phyloP scores from a whole-genome alignment of 2,797 vertebrate species.

The Xerus rutilus region DNA sequence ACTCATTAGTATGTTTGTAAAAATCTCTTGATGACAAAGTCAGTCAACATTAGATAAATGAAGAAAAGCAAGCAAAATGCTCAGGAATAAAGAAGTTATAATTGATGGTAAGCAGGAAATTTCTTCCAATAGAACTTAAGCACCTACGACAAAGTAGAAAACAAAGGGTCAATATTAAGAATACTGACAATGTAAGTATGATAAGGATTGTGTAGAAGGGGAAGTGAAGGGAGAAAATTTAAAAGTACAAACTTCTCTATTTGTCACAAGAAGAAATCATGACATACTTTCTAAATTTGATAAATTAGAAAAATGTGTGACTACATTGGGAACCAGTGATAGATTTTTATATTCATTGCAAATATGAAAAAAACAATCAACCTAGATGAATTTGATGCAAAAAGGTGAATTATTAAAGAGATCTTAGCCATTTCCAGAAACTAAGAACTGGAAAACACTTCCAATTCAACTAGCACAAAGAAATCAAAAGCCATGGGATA shows the following conservation, averaged over 20 bases:
- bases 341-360: background rate
- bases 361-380: conserved; percentile 2
- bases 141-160: background rate
- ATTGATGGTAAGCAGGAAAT: background rate
- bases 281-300: background rate
- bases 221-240: background rate
- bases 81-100: background rate
- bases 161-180: background rate
- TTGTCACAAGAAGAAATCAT: background rate
- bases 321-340: background rate
- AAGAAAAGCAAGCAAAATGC: background rate
- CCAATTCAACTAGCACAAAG: background rate
- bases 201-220: too few relatives aligned
- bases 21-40: background rate
- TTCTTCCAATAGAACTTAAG: background rate
- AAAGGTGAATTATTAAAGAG: background rate
- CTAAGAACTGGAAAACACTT: background rate
- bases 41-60: background rate
- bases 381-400: background rate
- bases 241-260: background rate
- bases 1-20: background rate
- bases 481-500: background rate
- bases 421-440: background rate
- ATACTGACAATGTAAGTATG: background rate
- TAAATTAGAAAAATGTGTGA: background rate